Evolutionary conservation across 2,888 invertebrate species (phyloP), one percentile per base, ranked within the genome.

Genomic region (Campoplex nolae): DNA sequence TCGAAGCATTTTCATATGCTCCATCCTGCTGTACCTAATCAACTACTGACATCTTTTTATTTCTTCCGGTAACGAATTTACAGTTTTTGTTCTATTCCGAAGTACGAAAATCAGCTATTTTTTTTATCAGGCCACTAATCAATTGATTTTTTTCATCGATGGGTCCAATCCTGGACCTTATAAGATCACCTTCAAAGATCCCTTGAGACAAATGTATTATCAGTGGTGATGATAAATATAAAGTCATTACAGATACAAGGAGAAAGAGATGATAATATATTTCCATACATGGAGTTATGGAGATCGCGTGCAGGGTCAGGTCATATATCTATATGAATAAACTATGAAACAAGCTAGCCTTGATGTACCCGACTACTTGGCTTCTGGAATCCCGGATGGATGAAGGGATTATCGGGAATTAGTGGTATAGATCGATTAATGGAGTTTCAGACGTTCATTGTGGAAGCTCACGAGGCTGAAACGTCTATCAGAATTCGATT

Each of bases 371-470:
- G 32, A 62, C 75, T 58, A 11, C 9, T 38, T n/a, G 54, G 73
- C 68, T 68, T 13, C 38, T 7, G 23, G 51, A 51, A 68, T 78
- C 56, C 56, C 54, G 7, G 7, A 54, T 16, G 56, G 56, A 71
- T 79, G n/a, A 16, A 45, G 11, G 45, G 79, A 79, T 79, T 71
- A 79, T 79, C 79, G 58, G 48, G 71, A 58, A 56, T 79, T 71
- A 45, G 58, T 45, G 48, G 58, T 8, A 35, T 42, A 45, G 45
- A 79, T 71, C 45, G 32, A 79, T 58, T 70, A 32, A n/a, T n/a
- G 2, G 77, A 77, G 67, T 77, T 32, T 35, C 45, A 18, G 11
- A 56, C 68, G 16, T 38, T 18, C 68, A 42, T 51, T 48, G 45
- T 45, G 32, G 48, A 70, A 71, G 16, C 79, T 45, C 32, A 32